Evolutionary conservation across 2,888 invertebrate species (phyloP), one percentile per base, ranked within the genome.

Genomic region (Xanthia togata): DNA sequence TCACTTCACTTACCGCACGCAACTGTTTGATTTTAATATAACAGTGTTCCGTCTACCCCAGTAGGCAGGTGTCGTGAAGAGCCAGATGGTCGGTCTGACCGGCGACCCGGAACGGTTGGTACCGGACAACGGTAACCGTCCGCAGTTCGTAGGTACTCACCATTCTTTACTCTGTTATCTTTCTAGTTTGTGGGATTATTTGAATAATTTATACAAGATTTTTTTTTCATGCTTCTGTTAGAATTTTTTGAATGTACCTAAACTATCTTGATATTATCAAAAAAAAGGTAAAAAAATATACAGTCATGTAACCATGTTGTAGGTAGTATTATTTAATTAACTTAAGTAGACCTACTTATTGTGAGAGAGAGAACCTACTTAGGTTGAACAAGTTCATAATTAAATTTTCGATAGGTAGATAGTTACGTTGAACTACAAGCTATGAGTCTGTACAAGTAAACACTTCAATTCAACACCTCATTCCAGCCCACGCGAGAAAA

Each of bases 81-180:
- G 82, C 81, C 92, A 91, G 92, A 88, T 91, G 92, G 90, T 84
- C 85, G 87, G 84, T 86, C 87, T 89, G 85, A 72, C 70, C 81
- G 65, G 72, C 90, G 91, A 91, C 91, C 91, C 91, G 88, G 78
- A 88, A 91, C 91, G 82, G 38, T 50, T 63, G 35, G 41, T 64
- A 64, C 68, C 85, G 79, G 76, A 35, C 76, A 85, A 85, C 85
- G 85, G 88, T 84, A 79, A 76, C 83, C 74, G 69, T 62, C 59
- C 23, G 38, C 65, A 74, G 65, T 71, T 60, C 23, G n/a, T 70
- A n/a, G n/a, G n/a, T n/a, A 78, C 71, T 71, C 20, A 62, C 72
- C 38, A 79, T 69, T 79, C 79, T 67, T 71, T 70, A 20, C 53
- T 71, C 55, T 76, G 79, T n/a, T 20, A 53, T 70, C 55, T 70